Evolutionary conservation across 2,888 invertebrate genomes (phyloP), one percentile per base, ranked within the genome.

Genomic region (Andrena haemorrhoa): DNA sequence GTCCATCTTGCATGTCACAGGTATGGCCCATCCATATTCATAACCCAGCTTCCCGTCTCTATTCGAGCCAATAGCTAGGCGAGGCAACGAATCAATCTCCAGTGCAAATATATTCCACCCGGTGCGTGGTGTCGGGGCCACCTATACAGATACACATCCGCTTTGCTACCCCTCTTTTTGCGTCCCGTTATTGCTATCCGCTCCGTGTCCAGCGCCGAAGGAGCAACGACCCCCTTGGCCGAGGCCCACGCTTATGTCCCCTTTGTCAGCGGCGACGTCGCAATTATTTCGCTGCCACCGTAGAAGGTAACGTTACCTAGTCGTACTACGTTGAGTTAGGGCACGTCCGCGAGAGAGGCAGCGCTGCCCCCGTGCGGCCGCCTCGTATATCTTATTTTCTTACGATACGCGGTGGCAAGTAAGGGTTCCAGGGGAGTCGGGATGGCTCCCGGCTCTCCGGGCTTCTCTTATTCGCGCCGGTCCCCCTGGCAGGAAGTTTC

Each of bases 341-440:
- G 68, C 76, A 66, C 33, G 64, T 64, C 68, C 65, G 49, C 35
- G 72, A 65, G 64, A 73, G 73, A 68, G 68, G 20, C 56, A 58
- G 58, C 41, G 76, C 23, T 70, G 75, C 82, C 84, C 76, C 78
- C 78, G 56, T 66, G 70, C 86, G 86, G 86, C 86, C 79, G 73
- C 49, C 79, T 87, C 86, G 72, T 90, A 88, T 86, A 90, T 90
- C 89, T 90, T 89, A 85, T 85, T 88, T 90, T 89, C 88, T 88
- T 84, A 76, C 82, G 58, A 79, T 63, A 69, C 65, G 20, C 64
- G 51, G 41, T 8, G 33, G 49, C 23, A 66, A 69, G 56, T 47
- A 49, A 65, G 70, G 47, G 41, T 61, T 26, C 47, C 51, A 29
- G 29, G 77, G 75, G 69, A 77, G 56, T 29, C 16, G 41, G 56